A percentile compares a stretch with the other conserved stretches of the same genome.
phyloP scores from a whole-genome alignment of 2,888 invertebrate genomes.

The Epistrophe eligans region DNA sequence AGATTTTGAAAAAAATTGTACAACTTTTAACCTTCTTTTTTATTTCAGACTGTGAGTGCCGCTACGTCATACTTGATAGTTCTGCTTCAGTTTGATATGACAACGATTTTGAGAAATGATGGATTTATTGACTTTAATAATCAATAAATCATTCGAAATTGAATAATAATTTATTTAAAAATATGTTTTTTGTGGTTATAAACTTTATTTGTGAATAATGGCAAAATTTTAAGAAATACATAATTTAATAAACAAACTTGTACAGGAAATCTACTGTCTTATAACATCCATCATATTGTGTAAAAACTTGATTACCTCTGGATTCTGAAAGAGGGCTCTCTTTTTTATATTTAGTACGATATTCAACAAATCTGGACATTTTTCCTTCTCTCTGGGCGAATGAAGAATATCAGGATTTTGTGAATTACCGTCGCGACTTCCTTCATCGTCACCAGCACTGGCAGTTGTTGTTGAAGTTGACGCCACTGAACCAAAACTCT shows the following conservation, averaged over 20 bases:
- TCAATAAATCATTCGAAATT: background rate
- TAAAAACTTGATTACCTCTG: constrained; percentile 81
- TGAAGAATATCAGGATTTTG: constrained; percentile 71
- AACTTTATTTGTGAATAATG: background rate
- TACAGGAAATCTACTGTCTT: constrained; percentile 45
- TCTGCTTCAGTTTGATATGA: constrained; percentile 83
- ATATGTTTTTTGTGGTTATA: background rate
- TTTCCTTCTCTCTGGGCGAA: constrained; percentile 79
- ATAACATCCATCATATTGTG: constrained; percentile 79
- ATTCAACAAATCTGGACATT: constrained; percentile 81
- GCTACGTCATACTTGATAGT: constrained; percentile 84
- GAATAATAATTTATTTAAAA: background rate
- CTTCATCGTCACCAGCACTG: constrained; percentile 77
- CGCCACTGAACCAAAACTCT: constrained; percentile 57
- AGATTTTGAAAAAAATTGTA: too few species aligned
- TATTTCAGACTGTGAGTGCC: constrained; percentile 82
- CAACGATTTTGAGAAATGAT: constrained; percentile 79
- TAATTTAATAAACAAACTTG: background rate
- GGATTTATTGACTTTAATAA: constrained; percentile 77
- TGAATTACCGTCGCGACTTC: constrained; percentile 77
- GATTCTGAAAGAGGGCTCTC: constrained; percentile 80
- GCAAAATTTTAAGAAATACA: background rate
- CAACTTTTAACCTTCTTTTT: background rate
- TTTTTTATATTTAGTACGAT: constrained; percentile 81
- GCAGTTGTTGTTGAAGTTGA: constrained; percentile 57